Evolutionary conservation across 2,888 invertebrate species (phyloP).

Genomic region (Exocentrus adspersus): DNA sequence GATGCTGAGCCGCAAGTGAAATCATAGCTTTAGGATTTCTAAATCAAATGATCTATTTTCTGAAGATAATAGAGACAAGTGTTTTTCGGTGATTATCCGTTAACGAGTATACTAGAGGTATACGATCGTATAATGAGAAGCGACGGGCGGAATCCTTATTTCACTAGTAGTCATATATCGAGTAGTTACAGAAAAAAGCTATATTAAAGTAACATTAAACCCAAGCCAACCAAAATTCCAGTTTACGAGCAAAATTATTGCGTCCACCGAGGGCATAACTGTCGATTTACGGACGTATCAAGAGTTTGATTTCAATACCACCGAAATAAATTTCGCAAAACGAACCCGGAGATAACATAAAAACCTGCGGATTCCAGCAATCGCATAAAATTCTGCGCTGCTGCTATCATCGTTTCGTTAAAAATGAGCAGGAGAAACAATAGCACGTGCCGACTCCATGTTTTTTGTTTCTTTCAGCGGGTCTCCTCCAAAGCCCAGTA

Average conservation of each 20-base stretch:
- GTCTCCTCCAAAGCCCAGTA: conserved; percentile 54
- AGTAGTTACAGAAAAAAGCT: neutral
- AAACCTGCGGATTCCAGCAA: conserved; percentile 38
- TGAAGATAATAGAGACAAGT: too few species aligned
- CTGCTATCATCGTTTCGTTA: conserved; percentile 44
- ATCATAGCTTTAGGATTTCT: too few species aligned
- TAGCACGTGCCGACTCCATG: conserved; percentile 59
- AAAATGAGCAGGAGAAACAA: conserved; percentile 54
- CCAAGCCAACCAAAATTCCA: conserved; percentile 17
- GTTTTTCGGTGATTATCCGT: too few species aligned
- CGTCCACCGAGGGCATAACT: conserved; percentile 11
- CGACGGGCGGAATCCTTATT: neutral
- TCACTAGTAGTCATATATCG: neutral
- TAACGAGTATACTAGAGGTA: too few species aligned
- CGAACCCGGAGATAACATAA: conserved; percentile 27
- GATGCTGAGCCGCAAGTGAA: too few species aligned
- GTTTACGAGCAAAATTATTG: conserved; percentile 26
- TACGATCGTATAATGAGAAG: neutral
- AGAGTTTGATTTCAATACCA: conserved; percentile 16
- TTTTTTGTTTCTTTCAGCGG: conserved; percentile 46
- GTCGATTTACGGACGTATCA: conserved; percentile 5
- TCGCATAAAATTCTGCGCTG: conserved; percentile 41
- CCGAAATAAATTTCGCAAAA: conserved; percentile 27
- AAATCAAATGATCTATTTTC: too few species aligned
- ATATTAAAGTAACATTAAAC: conserved; percentile 24